Evolutionary conservation across 2,113 vertebrate genomes (phyloP).

Genomic region (Arenaria interpres): DNA sequence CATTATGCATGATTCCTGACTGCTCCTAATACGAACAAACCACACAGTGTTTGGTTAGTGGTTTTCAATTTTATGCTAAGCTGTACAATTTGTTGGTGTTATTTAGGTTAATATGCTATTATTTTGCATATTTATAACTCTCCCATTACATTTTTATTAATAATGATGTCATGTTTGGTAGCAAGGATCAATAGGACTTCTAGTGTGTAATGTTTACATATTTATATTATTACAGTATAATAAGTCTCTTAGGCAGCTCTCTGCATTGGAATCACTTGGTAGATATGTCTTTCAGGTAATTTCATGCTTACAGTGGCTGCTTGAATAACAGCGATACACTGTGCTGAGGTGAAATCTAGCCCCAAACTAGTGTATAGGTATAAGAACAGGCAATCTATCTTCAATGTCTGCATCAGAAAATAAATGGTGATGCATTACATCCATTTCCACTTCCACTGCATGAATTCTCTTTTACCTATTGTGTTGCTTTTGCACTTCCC

Average conservation of each 20-base stretch:
- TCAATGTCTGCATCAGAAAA: constrained; percentile 53
- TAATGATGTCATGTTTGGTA: constrained; percentile 62
- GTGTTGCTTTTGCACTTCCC: background rate
- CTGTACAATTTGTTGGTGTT: constrained; percentile 43
- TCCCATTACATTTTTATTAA: constrained; percentile 53
- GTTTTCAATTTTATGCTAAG: constrained; percentile 65
- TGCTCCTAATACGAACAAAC: constrained; percentile 37
- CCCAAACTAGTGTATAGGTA: background rate
- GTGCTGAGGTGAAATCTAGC: constrained; percentile 49
- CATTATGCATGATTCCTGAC: constrained; percentile 54
- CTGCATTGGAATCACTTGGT: constrained; percentile 30
- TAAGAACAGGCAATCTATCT: constrained; percentile 1
- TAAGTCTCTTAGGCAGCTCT: constrained; percentile 11
- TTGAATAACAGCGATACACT: constrained; percentile 34
- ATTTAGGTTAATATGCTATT: constrained; percentile 61
- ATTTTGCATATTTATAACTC: constrained; percentile 57
- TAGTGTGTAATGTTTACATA: constrained; percentile 47
- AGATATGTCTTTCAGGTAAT: constrained; percentile 39
- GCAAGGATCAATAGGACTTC: constrained; percentile 37
- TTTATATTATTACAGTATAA: constrained; percentile 55
- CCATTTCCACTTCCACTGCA: background rate
- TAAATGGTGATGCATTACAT: constrained; percentile 35
- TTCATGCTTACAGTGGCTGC: background rate
- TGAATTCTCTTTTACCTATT: background rate
- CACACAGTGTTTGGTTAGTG: background rate